Percentiles rank a stretch among this genome's conserved stretches.
Evolutionary conservation across 2,797 vertebrate genomes (phyloP).

Genomic region (Diglossa cyanea): DNA sequence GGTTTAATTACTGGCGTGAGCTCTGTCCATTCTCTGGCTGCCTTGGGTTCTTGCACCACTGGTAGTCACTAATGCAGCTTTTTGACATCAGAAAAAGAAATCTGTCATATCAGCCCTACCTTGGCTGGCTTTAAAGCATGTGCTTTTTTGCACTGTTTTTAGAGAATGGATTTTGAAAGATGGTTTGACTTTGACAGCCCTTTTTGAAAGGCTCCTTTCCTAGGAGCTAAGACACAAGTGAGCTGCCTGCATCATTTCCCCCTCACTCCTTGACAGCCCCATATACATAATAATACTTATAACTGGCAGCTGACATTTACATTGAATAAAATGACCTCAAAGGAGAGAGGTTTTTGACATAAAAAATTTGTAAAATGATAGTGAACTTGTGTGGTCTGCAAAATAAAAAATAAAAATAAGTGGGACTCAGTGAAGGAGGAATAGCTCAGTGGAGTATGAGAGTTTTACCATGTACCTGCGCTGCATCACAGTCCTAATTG

Average conservation of each 20-base stretch:
- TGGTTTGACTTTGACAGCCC: neutral
- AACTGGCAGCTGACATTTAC: constrained; percentile 17
- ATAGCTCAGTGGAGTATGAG: neutral
- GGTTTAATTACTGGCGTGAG: neutral
- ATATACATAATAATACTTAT: neutral
- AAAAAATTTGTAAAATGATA: neutral
- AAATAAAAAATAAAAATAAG: neutral
- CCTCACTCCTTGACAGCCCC: neutral
- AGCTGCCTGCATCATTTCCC: neutral
- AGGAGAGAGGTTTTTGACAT: neutral
- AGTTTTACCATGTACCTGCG: neutral
- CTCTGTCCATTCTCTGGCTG: neutral
- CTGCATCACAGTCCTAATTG: neutral
- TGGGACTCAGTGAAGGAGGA: neutral
- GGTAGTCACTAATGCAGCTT: neutral
- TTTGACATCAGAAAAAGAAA: neutral
- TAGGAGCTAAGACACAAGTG: neutral
- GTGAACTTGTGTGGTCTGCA: neutral
- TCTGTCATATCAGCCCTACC: neutral
- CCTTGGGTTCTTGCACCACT: neutral
- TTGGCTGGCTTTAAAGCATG: neutral
- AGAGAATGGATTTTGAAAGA: neutral
- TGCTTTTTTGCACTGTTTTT: neutral
- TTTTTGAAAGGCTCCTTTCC: neutral
- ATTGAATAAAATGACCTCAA: neutral